Percentiles rank a stretch among this genome's conserved stretches.
Evolutionary conservation across 1,140 invertebrate species (phyloP).

Genomic region (Nephila pilipes): DNA sequence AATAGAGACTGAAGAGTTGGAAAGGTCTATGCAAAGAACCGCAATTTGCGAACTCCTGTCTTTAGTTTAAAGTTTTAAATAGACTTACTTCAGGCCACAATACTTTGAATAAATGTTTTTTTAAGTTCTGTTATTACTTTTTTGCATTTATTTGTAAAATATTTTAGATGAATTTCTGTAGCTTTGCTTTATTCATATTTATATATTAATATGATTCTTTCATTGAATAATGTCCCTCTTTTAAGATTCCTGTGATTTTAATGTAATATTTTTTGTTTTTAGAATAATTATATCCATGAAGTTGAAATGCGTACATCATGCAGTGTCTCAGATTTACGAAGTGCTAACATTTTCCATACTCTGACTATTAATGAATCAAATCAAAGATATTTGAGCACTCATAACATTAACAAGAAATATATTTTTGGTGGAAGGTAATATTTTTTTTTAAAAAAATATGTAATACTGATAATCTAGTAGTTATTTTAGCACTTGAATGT

Average conservation of each 20-base stretch:
- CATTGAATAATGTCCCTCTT: no score
- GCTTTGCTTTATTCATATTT: neutral
- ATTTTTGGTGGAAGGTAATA: conserved; percentile 66
- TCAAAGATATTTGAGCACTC: neutral
- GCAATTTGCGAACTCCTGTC: no score
- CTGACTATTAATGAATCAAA: conserved; percentile 27
- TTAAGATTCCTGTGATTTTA: neutral
- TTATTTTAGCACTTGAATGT: no score
- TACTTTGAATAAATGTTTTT: no score
- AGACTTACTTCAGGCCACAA: no score
- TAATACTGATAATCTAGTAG: no score
- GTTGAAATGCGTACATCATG: conserved; percentile 67
- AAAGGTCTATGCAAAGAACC: no score
- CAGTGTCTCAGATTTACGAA: conserved; percentile 63
- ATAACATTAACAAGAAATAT: conserved; percentile 20
- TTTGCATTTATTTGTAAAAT: no score
- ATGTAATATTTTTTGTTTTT: neutral
- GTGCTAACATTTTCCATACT: conserved; percentile 24
- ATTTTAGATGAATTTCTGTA: no score
- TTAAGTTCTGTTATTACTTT: no score
- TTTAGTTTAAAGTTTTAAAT: no score
- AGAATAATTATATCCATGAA: neutral
- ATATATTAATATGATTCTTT: neutral
- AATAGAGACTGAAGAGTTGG: no score
- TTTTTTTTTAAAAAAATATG: neutral